Conservation (phyloP, 1,140 invertebrate genomes). For the Drosophila sucinea region DNA sequence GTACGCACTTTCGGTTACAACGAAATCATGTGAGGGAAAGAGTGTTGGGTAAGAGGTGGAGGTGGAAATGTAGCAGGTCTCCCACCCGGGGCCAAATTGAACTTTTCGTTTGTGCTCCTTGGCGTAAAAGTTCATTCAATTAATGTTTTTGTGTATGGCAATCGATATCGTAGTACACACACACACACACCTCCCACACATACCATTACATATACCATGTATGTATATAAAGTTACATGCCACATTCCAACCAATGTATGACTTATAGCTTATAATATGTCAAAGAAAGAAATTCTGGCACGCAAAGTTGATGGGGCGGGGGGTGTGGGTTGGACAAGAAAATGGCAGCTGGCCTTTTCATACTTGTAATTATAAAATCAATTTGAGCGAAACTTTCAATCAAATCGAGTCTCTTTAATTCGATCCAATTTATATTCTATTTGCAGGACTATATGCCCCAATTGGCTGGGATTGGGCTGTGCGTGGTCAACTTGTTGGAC, state of each 20-base stretch:
- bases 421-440: slow-evolving; percentile 8
- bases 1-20: slow-evolving; percentile 9
- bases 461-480: slow-evolving; percentile 85
- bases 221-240: neutral
- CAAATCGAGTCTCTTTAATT: slow-evolving; percentile 18
- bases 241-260: neutral
- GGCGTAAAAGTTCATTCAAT: slow-evolving; percentile 62
- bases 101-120: slow-evolving; percentile 33
- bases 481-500: slow-evolving; percentile 86
- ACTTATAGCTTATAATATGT: slow-evolving; percentile 2
- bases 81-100: slow-evolving; percentile 25
- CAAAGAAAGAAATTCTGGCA: slow-evolving; percentile 5
- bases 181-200: neutral
- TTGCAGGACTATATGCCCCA: slow-evolving; percentile 84
- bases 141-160: slow-evolving; percentile 37
- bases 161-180: slow-evolving; percentile 36
- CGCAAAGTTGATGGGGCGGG: slow-evolving; percentile 6
- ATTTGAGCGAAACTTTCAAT: slow-evolving; percentile 22
- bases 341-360: neutral
- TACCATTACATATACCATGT: neutral
- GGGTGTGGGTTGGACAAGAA: neutral
- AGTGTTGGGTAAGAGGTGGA: neutral
- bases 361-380: slow-evolving; percentile 57
- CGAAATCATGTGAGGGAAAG: neutral
- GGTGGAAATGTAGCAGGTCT: slow-evolving; percentile 24